Evolutionary conservation across 2,797 vertebrate species (phyloP).

Genomic region (Geotrypetes seraphini): DNA sequence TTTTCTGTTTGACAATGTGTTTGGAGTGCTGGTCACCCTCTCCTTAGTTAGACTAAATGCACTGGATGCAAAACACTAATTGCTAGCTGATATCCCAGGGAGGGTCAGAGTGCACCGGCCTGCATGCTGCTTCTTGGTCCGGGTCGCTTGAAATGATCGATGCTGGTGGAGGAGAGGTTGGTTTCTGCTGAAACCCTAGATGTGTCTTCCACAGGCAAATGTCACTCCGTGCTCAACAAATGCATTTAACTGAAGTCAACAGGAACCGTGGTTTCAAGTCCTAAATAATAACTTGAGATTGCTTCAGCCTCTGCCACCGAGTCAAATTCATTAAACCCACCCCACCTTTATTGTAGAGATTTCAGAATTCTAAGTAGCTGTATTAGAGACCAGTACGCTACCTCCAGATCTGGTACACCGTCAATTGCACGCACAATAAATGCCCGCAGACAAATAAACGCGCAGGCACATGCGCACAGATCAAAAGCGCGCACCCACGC

Average conservation of each 20-base stretch:
- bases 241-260: slow-evolving; percentile 44
- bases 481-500: too few species aligned
- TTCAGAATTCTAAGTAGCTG: too few species aligned
- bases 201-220: slow-evolving; percentile 31
- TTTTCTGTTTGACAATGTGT: slow-evolving; percentile 31
- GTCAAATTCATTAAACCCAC: slow-evolving; percentile 26
- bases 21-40: slow-evolving; percentile 10
- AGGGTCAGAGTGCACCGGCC: slow-evolving; percentile 29
- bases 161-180: slow-evolving; percentile 39
- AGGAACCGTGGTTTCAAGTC: slow-evolving; percentile 48
- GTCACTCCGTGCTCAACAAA: slow-evolving; percentile 45
- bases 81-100: slow-evolving; percentile 31
- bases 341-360: too few species aligned
- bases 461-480: too few species aligned
- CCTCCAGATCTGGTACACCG: too few species aligned
- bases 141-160: slow-evolving; percentile 62
- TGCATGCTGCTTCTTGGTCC: slow-evolving; percentile 30
- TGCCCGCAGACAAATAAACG: too few species aligned
- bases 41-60: slow-evolving; percentile 27
- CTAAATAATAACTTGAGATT: slow-evolving; percentile 37
- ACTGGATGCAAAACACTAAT: slow-evolving; percentile 23
- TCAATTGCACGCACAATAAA: too few species aligned
- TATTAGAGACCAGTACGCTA: too few species aligned
- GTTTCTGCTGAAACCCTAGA: slow-evolving; percentile 54
- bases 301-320: slow-evolving; percentile 29